Evolutionary conservation across 2,888 invertebrate species (phyloP), one percentile per base, ranked within the genome.

Genomic region (Pomacea canaliculata): DNA sequence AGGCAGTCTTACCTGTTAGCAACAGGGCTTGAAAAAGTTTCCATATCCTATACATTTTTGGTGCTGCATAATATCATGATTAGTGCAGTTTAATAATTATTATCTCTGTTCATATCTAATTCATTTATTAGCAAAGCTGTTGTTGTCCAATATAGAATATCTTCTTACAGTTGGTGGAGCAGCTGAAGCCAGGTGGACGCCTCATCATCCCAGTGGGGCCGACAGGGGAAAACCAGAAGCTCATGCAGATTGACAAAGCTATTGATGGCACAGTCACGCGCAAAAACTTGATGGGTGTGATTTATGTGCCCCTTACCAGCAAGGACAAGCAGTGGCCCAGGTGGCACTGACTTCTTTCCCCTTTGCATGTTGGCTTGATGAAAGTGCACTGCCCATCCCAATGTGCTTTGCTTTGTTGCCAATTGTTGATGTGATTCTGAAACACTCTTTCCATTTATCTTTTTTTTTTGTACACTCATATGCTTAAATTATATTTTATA

Each of bases 271-370:
- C 94, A 59, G 93, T 97, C 8, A 92, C 93, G 46, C 93, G 94
- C 79, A 95, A 94, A 83, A 93, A 94, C 66, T 92, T 99, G 16
- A 97, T 98, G 96, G 96, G 96, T 66, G 99, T 99, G 18, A 95
- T 97, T 84, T 99, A 97, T 90, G 99, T 99, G 60, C 99, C 99
- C 0, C 93, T 99, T 69, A 99, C 99, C 0, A 97, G 97, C 91
- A 94, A 94, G 89, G 93, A 94, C 37, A 92, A 93, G 78, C 95
- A 95, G 88, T 94, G 93, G 93, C 93, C 93, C 93, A 89, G 89
- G 88, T 90, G 86, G 85, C 87, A 83, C 83, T 87, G 84, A 76
- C 19, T 70, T 66, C 51, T 23, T 48, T 37, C 27, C 23, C 37
- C 68, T 18, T 48, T 56, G 70, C 60, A 70, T 70, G 70, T 59